Evolutionary conservation across 2,888 invertebrate genomes (phyloP), one percentile per base, ranked within the genome.

Genomic region (Clepsis dumicolana): DNA sequence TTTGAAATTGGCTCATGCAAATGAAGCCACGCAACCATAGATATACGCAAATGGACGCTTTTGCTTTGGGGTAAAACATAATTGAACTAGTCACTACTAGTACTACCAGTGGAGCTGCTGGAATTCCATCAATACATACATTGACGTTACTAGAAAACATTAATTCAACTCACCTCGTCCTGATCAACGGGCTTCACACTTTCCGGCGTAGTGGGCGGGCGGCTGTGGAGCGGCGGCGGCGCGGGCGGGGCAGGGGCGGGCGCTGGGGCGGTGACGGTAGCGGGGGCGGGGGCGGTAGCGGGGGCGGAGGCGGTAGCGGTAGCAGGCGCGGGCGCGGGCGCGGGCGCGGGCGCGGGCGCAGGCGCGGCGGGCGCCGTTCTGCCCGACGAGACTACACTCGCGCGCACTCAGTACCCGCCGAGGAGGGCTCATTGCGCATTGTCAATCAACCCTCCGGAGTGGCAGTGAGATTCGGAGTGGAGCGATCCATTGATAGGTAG

Each of bases 381-480:
- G 71, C 60, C 64, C 66, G 78, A 84, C 85, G 82, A 82, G 83
- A 79, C 88, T 86, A 87, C 86, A 86, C 88, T 88, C 84, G 86
- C 86, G 80, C 71, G 77, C 75, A 82, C 83, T 85, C 86, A 83
- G 83, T 86, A 84, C 84, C 85, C 84, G 84, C 75, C 73, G 50
- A 53, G 79, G 82, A 79, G 83, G 85, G 82, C 56, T 62, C 56
- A 71, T 69, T 71, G 71, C 71, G 41, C 75, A 59, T 50, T 64
- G 72, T 71, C 72, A 72, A 72, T 71, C 69, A 64, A 61, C 71
- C 73, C 70, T 70, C 72, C 69, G 61, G 50, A 56, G 56, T 56
- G 56, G 56, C 56, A 56, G 56, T 35, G 52, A 41, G 32, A 66
- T 25, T 14, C 18, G 1, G 44, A 10, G 18, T 56, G 24, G 12